phyloP scores from a whole-genome alignment of 2,888 invertebrate genomes.

The Aethes cnicana region DNA sequence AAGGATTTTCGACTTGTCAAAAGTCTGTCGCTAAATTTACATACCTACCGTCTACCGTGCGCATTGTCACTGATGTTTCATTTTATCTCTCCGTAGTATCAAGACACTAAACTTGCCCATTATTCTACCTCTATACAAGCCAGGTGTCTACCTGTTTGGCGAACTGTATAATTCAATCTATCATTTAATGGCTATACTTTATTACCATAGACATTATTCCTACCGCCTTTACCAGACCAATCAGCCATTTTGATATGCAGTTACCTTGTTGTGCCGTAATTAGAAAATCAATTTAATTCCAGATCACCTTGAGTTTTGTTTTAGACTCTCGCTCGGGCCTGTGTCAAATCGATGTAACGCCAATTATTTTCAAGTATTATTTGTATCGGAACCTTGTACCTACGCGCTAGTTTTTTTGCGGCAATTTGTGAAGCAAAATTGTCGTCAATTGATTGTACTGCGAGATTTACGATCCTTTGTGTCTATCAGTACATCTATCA shows the following conservation, averaged over 20 bases:
- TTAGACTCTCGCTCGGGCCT: slow-evolving; percentile 11
- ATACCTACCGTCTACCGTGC: too few species aligned
- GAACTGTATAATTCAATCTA: slow-evolving; percentile 6
- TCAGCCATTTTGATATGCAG: slow-evolving; percentile 25
- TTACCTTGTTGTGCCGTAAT: slow-evolving; percentile 21
- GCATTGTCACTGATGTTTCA: slow-evolving; percentile 10
- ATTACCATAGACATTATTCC: slow-evolving; percentile 1
- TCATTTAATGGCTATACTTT: slow-evolving; percentile 7
- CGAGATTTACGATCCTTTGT: slow-evolving; percentile 25
- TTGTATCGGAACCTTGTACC: neutral
- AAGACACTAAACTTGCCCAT: neutral
- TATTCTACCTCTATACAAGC: neutral
- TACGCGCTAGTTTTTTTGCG: neutral
- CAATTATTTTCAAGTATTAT: slow-evolving; percentile 14
- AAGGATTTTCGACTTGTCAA: slow-evolving; percentile 16
- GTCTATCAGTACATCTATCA: slow-evolving; percentile 7
- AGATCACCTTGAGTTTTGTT: slow-evolving; percentile 20
- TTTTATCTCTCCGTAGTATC: neutral
- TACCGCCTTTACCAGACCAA: slow-evolving; percentile 10
- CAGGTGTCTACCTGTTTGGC: slow-evolving; percentile 1
- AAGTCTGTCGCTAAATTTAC: slow-evolving; percentile 23
- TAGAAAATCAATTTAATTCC: slow-evolving; percentile 28
- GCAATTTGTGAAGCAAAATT: slow-evolving; percentile 23
- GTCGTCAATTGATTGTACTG: neutral
- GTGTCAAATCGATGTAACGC: slow-evolving; percentile 15